Percentiles rank a stretch among this genome's conserved stretches.
These are phyloP conservation scores for Trissoscelio sp. DNA, from an alignment of 2,888 invertebrate genomes.

Conservation along the genomic window DNA sequence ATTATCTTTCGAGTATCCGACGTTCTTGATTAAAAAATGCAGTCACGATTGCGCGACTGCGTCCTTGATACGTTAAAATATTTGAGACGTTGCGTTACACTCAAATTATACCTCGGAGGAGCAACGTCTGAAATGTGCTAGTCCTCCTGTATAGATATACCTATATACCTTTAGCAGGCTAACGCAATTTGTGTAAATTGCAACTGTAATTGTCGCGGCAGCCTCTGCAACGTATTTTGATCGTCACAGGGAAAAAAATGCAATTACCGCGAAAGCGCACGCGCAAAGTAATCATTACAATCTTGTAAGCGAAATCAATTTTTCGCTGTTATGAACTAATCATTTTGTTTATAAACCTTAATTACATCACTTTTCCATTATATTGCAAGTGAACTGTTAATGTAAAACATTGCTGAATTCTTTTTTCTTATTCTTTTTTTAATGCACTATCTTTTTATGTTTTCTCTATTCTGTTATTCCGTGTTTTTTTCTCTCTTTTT, in stretches of 20 bases:
- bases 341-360: not conserved
- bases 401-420: not conserved
- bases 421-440: not conserved
- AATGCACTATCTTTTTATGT: too few relatives aligned
- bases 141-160: not conserved
- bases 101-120: conserved; percentile 20
- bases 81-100: conserved; percentile 39
- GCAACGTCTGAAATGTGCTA: not conserved
- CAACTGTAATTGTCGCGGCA: conserved; percentile 42
- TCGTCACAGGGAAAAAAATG: conserved; percentile 32
- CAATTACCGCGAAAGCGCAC: conserved; percentile 10
- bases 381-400: too few relatives aligned
- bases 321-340: not conserved
- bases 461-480: too few relatives aligned
- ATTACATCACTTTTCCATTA: not conserved
- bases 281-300: conserved; percentile 30
- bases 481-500: not conserved
- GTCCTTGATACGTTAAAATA: conserved; percentile 42
- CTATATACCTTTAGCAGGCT: conserved; percentile 6
- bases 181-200: conserved; percentile 51
- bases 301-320: conserved; percentile 25
- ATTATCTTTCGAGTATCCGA: conserved; percentile 60
- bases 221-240: conserved; percentile 33
- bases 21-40: conserved; percentile 60
- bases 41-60: conserved; percentile 36